phyloP scores from a whole-genome alignment of 2,888 invertebrate species.

The Rhynchonema sp. region DNA sequence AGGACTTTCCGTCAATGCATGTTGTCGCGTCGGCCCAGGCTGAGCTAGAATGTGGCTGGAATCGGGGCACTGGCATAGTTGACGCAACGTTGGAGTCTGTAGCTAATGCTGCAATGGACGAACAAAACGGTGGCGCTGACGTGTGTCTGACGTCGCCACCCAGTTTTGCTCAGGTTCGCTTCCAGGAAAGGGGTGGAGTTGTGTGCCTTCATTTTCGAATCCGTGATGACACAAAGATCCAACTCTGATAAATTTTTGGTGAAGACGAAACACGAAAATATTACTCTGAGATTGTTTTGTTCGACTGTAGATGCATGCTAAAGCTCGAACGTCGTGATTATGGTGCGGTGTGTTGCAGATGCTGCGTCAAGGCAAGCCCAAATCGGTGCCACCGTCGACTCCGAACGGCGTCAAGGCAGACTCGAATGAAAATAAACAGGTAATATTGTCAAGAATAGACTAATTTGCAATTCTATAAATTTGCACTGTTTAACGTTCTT shows the following conservation, averaged over 20 bases:
- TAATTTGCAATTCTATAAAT: too few species aligned
- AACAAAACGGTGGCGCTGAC: background rate
- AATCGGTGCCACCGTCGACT: background rate
- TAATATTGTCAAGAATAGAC: background rate
- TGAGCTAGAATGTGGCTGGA: background rate
- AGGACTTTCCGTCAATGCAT: constrained; percentile 3
- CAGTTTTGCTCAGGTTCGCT: constrained; percentile 1
- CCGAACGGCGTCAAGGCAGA: too few species aligned
- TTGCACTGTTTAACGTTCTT: too few species aligned
- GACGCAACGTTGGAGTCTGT: too few species aligned
- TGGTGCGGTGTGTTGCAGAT: background rate
- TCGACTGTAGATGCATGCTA: background rate
- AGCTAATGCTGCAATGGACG: too few species aligned
- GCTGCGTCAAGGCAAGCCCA: background rate
- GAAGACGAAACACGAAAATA: too few species aligned
- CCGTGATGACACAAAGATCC: too few species aligned
- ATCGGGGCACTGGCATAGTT: background rate
- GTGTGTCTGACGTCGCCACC: background rate
- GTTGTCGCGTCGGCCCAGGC: constrained; percentile 7
- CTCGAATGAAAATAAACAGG: background rate
- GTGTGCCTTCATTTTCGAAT: too few species aligned
- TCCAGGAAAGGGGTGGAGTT: too few species aligned
- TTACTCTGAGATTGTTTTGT: background rate
- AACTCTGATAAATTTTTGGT: too few species aligned
- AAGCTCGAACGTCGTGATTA: background rate